Base-by-base conservation (phyloP, 2,797 vertebrate species). In the Bryconaethiops microstoma region DNA sequence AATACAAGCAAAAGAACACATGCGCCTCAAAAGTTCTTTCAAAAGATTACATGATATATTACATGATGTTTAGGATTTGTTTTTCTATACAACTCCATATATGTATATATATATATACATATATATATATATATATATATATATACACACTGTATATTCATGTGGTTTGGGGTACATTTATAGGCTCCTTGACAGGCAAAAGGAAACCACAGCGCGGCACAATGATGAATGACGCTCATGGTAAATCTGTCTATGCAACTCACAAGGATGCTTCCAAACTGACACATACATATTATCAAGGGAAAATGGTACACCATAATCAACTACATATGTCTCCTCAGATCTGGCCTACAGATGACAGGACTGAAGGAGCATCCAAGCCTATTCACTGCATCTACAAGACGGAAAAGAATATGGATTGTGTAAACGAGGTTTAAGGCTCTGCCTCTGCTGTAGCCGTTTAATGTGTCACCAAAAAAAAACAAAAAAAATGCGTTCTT, bases 171-270 rank as follows among this genome's bases (percentile, higher is more conserved):
- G 14, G 5, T 35, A 72, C 14, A 72, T 79, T 81, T 79, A n/a
- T n/a, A 79, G 84, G 87, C 78, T 52, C 82, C 80, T 65, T 85
- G 84, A 89, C 85, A 90, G 70, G 82, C 84, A 81, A 85, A 83
- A 77, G 76, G 72, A 86, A 83, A 89, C 85, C 82, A 76, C 86
- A 89, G 87, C 88, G 88, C 87, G 78, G 62, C 86, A 87, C 83
- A 88, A 84, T 85, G 89, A 92, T 86, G 86, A 88, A 92, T 88
- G 84, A 80, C 86, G 85, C 88, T 92, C 88, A 89, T 84, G 86
- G 87, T 85, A 87, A 87, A 88, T 79, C 88, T 87, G 88, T 89
- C 78, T 85, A 85, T 86, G 84, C 25, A 88, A 87, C 83, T 85
- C 84, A 71, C 77, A 85, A 84, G 90, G 89, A 82, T 77, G 86